These are phyloP conservation scores for Cryptoblepharus egeriae DNA, from an alignment of 2,797 vertebrate genomes.

Conservation along the genomic window DNA sequence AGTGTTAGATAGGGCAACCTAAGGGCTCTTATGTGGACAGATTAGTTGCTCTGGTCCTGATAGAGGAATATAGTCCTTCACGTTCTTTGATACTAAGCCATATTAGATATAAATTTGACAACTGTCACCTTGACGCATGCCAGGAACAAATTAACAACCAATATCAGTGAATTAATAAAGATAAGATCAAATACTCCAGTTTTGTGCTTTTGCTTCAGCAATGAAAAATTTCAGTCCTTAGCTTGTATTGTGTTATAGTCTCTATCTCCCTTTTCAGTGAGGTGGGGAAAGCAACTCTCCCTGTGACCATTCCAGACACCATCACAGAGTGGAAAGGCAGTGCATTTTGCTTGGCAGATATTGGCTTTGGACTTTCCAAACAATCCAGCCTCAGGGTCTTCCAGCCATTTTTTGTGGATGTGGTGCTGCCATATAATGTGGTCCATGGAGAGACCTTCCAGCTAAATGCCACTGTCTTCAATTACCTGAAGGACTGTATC, in stretches of 20 bases:
- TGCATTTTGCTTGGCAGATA: slow-evolving; percentile 52
- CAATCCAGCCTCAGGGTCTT: slow-evolving; percentile 73
- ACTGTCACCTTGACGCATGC: too few relatives aligned
- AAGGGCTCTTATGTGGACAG: too few relatives aligned
- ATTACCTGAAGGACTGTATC: slow-evolving; percentile 82
- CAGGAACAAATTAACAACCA: too few relatives aligned
- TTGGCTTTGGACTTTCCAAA: slow-evolving; percentile 79
- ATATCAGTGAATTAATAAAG: background rate
- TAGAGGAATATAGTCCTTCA: too few relatives aligned
- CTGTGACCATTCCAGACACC: slow-evolving; percentile 41
- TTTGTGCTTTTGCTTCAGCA: background rate
- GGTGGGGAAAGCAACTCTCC: slow-evolving; percentile 36
- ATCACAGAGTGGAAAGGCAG: slow-evolving; percentile 57
- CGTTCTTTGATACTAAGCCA: too few relatives aligned
- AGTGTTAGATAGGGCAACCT: too few relatives aligned
- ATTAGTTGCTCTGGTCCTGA: too few relatives aligned
- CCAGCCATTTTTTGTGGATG: slow-evolving; percentile 83
- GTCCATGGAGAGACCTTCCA: slow-evolving; percentile 81
- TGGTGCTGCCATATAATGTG: slow-evolving; percentile 82
- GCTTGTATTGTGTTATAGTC: background rate
- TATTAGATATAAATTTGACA: too few relatives aligned
- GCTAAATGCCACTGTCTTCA: slow-evolving; percentile 83
- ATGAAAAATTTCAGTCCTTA: background rate
- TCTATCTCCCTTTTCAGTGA: slow-evolving; percentile 32
- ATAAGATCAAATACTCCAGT: too few relatives aligned